Evolutionary conservation across 2,888 invertebrate species (phyloP).

Genomic region (Pedicia rivosa): DNA sequence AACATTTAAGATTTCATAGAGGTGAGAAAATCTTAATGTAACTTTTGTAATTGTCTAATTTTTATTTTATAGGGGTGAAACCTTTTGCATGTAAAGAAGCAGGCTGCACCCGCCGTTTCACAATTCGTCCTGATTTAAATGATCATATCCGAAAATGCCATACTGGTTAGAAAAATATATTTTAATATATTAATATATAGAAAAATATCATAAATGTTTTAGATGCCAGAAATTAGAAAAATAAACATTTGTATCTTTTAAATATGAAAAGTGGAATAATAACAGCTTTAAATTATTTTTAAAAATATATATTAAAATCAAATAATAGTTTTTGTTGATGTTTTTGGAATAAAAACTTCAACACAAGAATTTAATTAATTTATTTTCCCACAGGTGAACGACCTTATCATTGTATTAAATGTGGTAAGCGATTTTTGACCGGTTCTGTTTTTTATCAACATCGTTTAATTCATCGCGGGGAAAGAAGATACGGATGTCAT

Average conservation of each 20-base stretch:
- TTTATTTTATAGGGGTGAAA: conserved; percentile 36
- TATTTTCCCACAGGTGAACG: too few species aligned
- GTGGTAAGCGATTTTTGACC: conserved; percentile 42
- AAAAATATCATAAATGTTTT: too few species aligned
- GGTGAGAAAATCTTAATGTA: conserved; percentile 24
- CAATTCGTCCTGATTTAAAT: conserved; percentile 44
- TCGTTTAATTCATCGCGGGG: conserved; percentile 43
- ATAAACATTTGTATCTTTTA: neutral
- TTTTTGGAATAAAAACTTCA: too few species aligned
- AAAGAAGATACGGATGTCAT: conserved; percentile 44
- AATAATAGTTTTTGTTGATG: too few species aligned
- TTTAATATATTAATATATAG: too few species aligned
- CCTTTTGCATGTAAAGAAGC: conserved; percentile 43
- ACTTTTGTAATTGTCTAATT: conserved; percentile 2
- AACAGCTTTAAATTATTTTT: too few species aligned
- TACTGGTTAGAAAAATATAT: too few species aligned
- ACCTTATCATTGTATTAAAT: conserved; percentile 42
- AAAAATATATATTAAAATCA: too few species aligned
- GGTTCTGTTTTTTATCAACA: conserved; percentile 48
- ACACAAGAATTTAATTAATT: too few species aligned
- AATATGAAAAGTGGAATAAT: too few species aligned
- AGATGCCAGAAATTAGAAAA: neutral
- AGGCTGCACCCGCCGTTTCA: conserved; percentile 42
- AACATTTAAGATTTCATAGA: conserved; percentile 47
- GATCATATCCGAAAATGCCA: conserved; percentile 47